Evolutionary conservation across 2,888 invertebrate genomes (phyloP).

Genomic region (Atethmia centrago): DNA sequence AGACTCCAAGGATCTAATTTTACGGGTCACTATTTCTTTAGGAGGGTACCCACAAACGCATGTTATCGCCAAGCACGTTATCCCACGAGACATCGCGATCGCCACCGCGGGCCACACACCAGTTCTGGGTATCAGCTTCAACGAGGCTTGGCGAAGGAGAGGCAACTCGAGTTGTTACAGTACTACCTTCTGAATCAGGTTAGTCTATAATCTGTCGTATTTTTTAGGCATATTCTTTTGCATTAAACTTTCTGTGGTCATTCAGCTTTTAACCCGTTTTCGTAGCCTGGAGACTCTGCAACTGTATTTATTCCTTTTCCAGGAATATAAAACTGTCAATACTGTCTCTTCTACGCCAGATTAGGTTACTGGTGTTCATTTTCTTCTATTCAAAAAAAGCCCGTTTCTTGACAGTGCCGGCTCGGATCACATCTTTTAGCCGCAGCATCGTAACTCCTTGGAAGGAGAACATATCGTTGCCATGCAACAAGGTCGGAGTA

Average conservation of each 20-base stretch:
- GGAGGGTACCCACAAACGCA: constrained; percentile 94
- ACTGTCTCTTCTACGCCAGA: constrained; percentile 26
- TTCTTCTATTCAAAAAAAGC: constrained; percentile 67
- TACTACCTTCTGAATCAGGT: constrained; percentile 93
- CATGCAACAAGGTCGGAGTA: constrained; percentile 96
- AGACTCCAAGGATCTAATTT: not conserved
- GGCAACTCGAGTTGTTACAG: constrained; percentile 94
- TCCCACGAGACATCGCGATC: constrained; percentile 93
- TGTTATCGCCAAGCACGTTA: constrained; percentile 92
- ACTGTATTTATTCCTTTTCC: not conserved
- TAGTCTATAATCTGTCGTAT: constrained; percentile 63
- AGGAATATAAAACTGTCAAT: not conserved
- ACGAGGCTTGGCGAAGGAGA: constrained; percentile 96
- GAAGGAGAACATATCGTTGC: constrained; percentile 95
- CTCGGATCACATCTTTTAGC: constrained; percentile 97
- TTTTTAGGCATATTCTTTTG: constrained; percentile 5
- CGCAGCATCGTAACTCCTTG: constrained; percentile 94
- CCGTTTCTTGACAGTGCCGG: constrained; percentile 92
- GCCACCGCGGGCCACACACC: constrained; percentile 93
- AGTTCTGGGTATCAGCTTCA: constrained; percentile 93
- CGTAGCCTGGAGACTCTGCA: not conserved
- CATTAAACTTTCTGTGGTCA: not conserved
- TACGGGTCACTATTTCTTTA: constrained; percentile 64
- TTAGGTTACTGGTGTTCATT: constrained; percentile 63
- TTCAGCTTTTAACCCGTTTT: not conserved